phyloP scores from a whole-genome alignment of 2,888 invertebrate genomes.

The Frankliniella intonsa region DNA sequence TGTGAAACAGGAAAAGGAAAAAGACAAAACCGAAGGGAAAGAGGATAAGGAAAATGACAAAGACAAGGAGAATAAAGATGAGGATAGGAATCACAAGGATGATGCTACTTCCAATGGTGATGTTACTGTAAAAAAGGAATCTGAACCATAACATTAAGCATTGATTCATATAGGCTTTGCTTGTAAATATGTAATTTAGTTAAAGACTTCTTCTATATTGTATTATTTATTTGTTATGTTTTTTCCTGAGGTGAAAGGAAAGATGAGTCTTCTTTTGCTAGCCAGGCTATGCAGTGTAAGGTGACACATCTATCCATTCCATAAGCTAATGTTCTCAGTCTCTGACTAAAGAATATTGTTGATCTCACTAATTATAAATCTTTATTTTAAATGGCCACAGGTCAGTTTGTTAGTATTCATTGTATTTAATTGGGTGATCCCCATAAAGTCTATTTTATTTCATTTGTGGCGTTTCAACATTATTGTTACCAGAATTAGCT shows the following conservation, averaged over 20 bases:
- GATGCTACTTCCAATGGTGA: conserved; percentile 1
- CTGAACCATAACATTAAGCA: not conserved
- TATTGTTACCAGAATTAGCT: conserved; percentile 15
- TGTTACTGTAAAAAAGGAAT: not conserved
- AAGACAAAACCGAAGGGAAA: not conserved
- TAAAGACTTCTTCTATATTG: conserved; percentile 2
- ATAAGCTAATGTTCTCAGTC: conserved; percentile 1
- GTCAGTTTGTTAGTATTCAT: conserved; percentile 23
- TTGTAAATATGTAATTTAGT: not conserved
- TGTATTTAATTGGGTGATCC: conserved; percentile 16
- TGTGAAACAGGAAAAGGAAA: conserved; percentile 11
- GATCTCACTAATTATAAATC: conserved; percentile 12
- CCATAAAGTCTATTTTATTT: conserved; percentile 1
- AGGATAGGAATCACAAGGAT: conserved; percentile 3
- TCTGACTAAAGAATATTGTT: not conserved
- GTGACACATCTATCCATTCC: conserved; percentile 19
- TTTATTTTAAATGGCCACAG: not conserved
- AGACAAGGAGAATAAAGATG: conserved; percentile 13
- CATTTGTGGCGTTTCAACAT: not conserved
- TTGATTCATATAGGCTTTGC: not conserved
- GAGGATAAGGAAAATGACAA: not conserved
- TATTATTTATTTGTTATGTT: conserved; percentile 24
- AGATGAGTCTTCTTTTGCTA: not conserved
- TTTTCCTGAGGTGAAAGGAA: conserved; percentile 13
- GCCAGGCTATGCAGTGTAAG: not conserved